phyloP scores from a whole-genome alignment of 2,113 vertebrate species.

The Xerus inauris region DNA sequence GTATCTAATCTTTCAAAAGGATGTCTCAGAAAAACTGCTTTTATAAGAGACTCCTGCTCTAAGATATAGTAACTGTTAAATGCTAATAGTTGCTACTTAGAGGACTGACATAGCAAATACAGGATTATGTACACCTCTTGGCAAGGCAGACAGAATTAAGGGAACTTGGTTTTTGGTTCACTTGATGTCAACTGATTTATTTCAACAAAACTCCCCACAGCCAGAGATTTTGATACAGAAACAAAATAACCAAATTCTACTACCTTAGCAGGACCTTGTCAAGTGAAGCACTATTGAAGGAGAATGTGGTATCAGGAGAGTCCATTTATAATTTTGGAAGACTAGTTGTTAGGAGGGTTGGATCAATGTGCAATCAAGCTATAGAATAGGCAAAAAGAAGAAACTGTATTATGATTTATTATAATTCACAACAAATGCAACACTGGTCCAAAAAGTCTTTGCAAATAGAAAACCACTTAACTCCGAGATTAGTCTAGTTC shows the following conservation, averaged over 20 bases:
- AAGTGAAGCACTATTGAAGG: constrained; percentile 5
- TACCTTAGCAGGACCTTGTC: constrained; percentile 24
- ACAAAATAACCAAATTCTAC: constrained; percentile 61
- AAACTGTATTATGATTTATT: constrained; percentile 35
- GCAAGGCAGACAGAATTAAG: constrained; percentile 34
- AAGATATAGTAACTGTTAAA: not conserved
- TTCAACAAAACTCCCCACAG: constrained; percentile 15
- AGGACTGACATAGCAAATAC: not conserved
- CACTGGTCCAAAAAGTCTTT: constrained; percentile 15
- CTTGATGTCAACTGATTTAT: constrained; percentile 2
- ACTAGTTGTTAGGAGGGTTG: constrained; percentile 44
- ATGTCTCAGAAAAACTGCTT: constrained; percentile 34
- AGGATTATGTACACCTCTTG: not conserved
- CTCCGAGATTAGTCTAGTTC: not conserved
- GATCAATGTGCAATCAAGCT: constrained; percentile 49
- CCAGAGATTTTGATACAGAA: constrained; percentile 38
- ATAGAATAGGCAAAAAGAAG: constrained; percentile 51
- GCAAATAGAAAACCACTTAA: not conserved
- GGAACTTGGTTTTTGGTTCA: constrained; percentile 13
- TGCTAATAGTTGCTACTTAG: not conserved
- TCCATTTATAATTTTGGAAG: constrained; percentile 54
- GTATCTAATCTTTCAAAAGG: not conserved
- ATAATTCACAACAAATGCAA: constrained; percentile 47
- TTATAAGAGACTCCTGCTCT: constrained; percentile 21
- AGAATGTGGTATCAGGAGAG: not conserved